phyloP scores from a whole-genome alignment of 2,113 vertebrate genomes.

The Ranitomeya imitator region DNA sequence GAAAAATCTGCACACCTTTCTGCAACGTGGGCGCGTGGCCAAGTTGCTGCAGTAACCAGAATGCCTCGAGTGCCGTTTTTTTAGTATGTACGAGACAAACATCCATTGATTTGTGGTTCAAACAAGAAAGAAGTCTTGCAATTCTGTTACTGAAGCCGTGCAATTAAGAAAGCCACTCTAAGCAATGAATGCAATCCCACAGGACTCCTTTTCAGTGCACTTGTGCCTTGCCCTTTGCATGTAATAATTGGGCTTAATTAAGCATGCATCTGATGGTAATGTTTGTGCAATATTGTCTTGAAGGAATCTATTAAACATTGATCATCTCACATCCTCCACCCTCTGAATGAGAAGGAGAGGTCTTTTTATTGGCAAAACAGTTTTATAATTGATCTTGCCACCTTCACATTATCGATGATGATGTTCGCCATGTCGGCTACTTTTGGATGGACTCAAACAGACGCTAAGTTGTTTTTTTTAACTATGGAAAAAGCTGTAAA shows the following conservation, averaged over 20 bases:
- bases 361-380: slow-evolving; percentile 32
- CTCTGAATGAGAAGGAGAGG: background rate
- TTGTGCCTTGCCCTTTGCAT: slow-evolving; percentile 35
- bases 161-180: slow-evolving; percentile 55
- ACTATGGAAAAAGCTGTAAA: background rate
- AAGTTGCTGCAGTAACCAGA: slow-evolving; percentile 36
- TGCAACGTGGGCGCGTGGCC: background rate
- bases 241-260: slow-evolving; percentile 53
- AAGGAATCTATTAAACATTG: slow-evolving; percentile 23
- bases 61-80: background rate
- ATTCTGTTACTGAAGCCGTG: slow-evolving; percentile 4
- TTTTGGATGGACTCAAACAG: background rate
- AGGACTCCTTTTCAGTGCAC: slow-evolving; percentile 39
- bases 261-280: slow-evolving; percentile 51
- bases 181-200: slow-evolving; percentile 44
- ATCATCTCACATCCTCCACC: slow-evolving; percentile 9
- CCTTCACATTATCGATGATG: background rate
- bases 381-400: slow-evolving; percentile 23
- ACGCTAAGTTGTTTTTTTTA: background rate
- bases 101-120: slow-evolving; percentile 52
- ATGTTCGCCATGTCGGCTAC: background rate
- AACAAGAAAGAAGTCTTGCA: background rate
- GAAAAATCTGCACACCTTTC: too few species aligned
- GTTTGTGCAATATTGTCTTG: slow-evolving; percentile 46
- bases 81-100: slow-evolving; percentile 43